Evolutionary conservation across 1,140 invertebrate genomes (phyloP), one percentile per base, ranked within the genome.

Genomic region (Sesamia nonagrioides): DNA sequence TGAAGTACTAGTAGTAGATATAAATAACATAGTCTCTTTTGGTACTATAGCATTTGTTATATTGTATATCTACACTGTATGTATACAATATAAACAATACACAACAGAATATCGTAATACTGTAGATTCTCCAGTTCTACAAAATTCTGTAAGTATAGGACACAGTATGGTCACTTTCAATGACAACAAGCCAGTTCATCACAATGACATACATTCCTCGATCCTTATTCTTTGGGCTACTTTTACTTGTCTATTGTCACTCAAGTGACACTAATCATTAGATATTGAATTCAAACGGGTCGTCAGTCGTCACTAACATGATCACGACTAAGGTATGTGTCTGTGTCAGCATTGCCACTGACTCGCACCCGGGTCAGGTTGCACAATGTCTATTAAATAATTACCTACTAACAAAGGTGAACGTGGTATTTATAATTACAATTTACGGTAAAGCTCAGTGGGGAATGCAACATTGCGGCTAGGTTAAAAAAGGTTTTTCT

Each of bases 341-440:
- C 61, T 66, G n/a, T 76, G 73, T 66, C 73, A 76, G 74, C 50
- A 4, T 54, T n/a, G 35, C 35, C 74, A 77, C 60, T 15, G 45
- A 40, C 58, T 48, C 21, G 48, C 60, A 45, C 45, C 68, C 60
- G 74, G 48, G 74, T 52, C 74, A 68, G 48, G 50, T 77, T 77
- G 74, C 74, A 52, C 61, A 66, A 77, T 75, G 54, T 50, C 58
- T 75, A 75, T 75, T 61, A 68, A 77, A 33, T 77, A 52, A 77
- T 77, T 77, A 66, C 15, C 56, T 37, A 63, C 27, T 66, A 77
- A 77, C 35, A 77, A 77, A 77, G 74, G 74, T 77, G 48, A 72
- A 72, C 68, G 45, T 72, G 68, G 50, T 72, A 72, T 72, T 54
- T 72, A 54, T 54, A 72, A 37, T 17, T 54, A 54, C 48, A 69